phyloP scores from a whole-genome alignment of 1,140 invertebrate species.

The Branchinecta lynchi region DNA sequence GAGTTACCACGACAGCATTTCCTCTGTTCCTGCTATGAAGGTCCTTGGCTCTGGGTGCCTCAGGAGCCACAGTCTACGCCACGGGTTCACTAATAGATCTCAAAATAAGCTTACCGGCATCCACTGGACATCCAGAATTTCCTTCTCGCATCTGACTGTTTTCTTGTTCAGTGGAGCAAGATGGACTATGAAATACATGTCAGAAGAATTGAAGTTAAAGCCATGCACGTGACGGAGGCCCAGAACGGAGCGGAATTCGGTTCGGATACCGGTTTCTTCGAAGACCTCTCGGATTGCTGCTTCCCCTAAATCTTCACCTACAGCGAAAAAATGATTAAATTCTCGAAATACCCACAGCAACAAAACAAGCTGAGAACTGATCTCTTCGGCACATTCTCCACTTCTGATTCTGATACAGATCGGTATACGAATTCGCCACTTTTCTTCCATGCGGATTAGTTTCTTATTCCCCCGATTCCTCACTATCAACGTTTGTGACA shows the following conservation, averaged over 20 bases:
- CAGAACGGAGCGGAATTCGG: constrained; percentile 20
- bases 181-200: constrained; percentile 13
- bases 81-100: neutral
- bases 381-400: too few relatives aligned
- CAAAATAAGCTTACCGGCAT: constrained; percentile 38
- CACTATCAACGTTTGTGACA: too few relatives aligned
- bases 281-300: constrained; percentile 35
- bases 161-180: constrained; percentile 28
- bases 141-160: constrained; percentile 50
- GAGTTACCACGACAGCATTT: too few relatives aligned
- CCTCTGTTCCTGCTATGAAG: too few relatives aligned
- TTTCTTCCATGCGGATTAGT: too few relatives aligned
- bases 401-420: too few relatives aligned
- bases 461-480: too few relatives aligned
- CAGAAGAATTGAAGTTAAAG: neutral
- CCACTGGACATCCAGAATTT: constrained; percentile 61
- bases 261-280: constrained; percentile 37
- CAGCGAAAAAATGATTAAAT: neutral
- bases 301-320: constrained; percentile 33
- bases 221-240: neutral
- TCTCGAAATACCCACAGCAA: neutral
- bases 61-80: too few relatives aligned
- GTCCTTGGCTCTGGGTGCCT: too few relatives aligned
- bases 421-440: too few relatives aligned
- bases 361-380: too few relatives aligned